Evolutionary conservation across 1,140 invertebrate species (phyloP), one percentile per base, ranked within the genome.

Genomic region (Pachypeltis micranthus): DNA sequence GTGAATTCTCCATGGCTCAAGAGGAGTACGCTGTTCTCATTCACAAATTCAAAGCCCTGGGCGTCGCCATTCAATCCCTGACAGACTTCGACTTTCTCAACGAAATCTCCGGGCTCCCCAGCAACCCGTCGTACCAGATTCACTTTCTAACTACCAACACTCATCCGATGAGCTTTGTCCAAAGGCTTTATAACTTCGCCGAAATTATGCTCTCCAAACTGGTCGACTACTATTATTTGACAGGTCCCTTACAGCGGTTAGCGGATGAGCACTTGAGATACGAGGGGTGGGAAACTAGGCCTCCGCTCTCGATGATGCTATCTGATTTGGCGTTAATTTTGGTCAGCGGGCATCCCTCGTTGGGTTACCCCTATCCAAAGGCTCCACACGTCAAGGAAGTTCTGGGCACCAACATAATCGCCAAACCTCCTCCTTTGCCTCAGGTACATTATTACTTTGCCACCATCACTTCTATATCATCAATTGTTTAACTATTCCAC

Each of bases 331-430:
- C 65, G 1, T 19, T 70, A 19, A 51, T 68, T 23, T 26, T 70
- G 7, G 55, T 68, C 1, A 69, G 74, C 58, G 64, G 65, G 24
- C 73, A 75, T 21, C 74, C 77, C 63, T 74, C 75, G 29, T 70
- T 64, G 1, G 59, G 54, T 10, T 63, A 66, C 39, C 24, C 63
- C 2, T 4, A n/a, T 23, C 75, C 76, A 0, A 64, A 70, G n/a
- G 44, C 70, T 19, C 65, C 69, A 1, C 71, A 74, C 16, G 69
- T 72, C 0, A 73, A 71, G 34, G 67, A 70, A 60, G 66, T 73
- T n/a, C 71, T 68, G n/a, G 71, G 72, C 7, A 66, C 74, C 34
- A 70, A 74, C 55, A 65, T 73, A 1, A 65, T 64, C 61, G 62
- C 65, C 0, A n/a, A n/a, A n/a, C 34, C 66, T 4, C 64, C 70